A percentile compares a stretch with the other conserved stretches of the same genome.
phyloP scores from a whole-genome alignment of 1,140 invertebrate species.

The Pseudomyrmex flavicornis region DNA sequence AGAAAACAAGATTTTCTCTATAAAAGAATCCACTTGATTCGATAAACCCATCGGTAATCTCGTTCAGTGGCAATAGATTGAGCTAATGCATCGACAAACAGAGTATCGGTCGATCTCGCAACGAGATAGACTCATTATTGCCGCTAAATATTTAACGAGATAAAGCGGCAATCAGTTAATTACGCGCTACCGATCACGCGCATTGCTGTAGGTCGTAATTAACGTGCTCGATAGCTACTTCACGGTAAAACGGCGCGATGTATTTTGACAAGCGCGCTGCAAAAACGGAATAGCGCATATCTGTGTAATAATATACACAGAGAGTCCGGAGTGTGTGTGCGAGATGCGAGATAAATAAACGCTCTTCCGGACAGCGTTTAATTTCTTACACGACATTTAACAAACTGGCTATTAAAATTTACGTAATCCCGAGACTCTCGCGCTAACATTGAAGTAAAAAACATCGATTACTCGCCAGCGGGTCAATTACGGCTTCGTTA shows the following conservation, averaged over 20 bases:
- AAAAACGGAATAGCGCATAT: not conserved
- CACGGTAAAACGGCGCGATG: not conserved
- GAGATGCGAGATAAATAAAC: constrained; percentile 11
- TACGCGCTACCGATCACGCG: constrained; percentile 1
- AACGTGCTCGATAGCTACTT: not conserved
- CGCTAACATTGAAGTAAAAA: not conserved
- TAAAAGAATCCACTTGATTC: constrained; percentile 12
- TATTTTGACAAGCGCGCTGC: not conserved
- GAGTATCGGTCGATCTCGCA: constrained; percentile 39
- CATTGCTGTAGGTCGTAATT: constrained; percentile 13
- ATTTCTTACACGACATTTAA: constrained; percentile 5
- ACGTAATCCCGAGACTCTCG: not conserved
- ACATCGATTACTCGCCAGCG: not conserved
- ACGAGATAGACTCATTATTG: constrained; percentile 48
- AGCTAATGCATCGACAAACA: constrained; percentile 18
- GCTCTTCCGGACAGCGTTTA: not conserved
- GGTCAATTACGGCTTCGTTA: constrained; percentile 1
- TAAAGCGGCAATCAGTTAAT: constrained; percentile 57
- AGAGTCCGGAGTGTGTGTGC: not conserved
- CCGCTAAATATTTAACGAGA: constrained; percentile 62
- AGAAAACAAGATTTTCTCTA: constrained; percentile 13
- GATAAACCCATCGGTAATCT: constrained; percentile 15
- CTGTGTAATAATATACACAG: too few relatives aligned
- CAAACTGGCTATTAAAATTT: not conserved
- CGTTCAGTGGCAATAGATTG: not conserved